These are phyloP conservation scores for Sus cebifrons DNA, from an alignment of 2,797 vertebrate genomes.

Conservation along the genomic window DNA sequence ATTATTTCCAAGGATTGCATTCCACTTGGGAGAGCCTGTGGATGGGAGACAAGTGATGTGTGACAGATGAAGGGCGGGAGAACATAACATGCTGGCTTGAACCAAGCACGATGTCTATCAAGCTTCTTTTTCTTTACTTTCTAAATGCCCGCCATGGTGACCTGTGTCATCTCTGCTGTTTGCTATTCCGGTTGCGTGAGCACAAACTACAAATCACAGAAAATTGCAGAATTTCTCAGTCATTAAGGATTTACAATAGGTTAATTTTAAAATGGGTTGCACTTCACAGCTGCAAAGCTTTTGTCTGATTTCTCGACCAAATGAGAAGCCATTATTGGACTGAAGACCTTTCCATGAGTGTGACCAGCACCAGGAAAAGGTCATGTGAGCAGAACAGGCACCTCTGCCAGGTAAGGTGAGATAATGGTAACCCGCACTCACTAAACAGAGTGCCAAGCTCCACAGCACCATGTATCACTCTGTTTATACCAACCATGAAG, in stretches of 20 bases:
- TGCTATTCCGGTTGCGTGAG: slow-evolving; percentile 76
- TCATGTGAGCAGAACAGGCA: slow-evolving; percentile 39
- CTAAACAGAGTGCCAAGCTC: not conserved
- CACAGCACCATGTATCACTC: not conserved
- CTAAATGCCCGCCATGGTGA: slow-evolving; percentile 40
- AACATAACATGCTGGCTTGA: not conserved
- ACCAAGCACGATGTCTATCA: slow-evolving; percentile 8
- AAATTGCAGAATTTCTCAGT: slow-evolving; percentile 85
- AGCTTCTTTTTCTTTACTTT: slow-evolving; percentile 65
- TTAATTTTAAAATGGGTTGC: slow-evolving; percentile 85
- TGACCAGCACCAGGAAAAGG: slow-evolving; percentile 67
- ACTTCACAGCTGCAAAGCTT: slow-evolving; percentile 86
- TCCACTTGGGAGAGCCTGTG: not conserved
- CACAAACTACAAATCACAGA: slow-evolving; percentile 76
- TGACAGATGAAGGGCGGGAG: not conserved
- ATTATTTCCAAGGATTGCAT: slow-evolving; percentile 53
- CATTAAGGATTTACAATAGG: slow-evolving; percentile 86
- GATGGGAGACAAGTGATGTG: not conserved
- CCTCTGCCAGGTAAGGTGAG: slow-evolving; percentile 70
- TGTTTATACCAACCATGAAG: not conserved
- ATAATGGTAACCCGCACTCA: slow-evolving; percentile 27
- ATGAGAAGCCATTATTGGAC: slow-evolving; percentile 73
- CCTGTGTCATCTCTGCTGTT: slow-evolving; percentile 69
- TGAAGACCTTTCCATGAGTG: slow-evolving; percentile 72
- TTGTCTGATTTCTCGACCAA: slow-evolving; percentile 81